These are phyloP conservation scores for Geothlypis trichas DNA, from an alignment of 2,113 vertebrate genomes.

Conservation along the genomic window DNA sequence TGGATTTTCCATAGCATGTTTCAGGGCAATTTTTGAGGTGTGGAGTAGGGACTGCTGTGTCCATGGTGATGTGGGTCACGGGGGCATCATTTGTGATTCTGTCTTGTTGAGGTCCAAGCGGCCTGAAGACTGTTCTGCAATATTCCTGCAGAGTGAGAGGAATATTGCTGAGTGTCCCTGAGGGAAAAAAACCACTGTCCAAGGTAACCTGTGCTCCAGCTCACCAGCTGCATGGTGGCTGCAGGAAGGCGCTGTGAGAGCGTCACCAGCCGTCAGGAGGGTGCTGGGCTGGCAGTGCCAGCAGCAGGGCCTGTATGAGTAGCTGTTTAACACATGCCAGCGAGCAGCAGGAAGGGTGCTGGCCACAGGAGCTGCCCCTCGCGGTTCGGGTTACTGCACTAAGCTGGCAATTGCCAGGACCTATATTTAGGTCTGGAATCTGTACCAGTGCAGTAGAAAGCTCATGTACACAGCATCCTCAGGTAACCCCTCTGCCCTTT, in stretches of 20 bases:
- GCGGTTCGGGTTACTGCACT: neutral
- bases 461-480: neutral
- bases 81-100: neutral
- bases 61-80: rapidly evolving
- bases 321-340: neutral
- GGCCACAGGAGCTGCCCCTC: neutral
- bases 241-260: neutral
- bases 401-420: neutral
- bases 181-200: rapidly evolving
- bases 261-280: neutral
- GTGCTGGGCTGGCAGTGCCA: neutral
- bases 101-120: neutral
- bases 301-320: neutral
- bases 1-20: neutral
- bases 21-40: neutral
- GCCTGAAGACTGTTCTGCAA: neutral
- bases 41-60: neutral
- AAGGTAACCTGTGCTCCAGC: neutral
- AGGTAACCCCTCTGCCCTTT: neutral
- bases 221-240: rapidly evolving
- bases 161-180: rapidly evolving
- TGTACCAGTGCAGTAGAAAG: conserved; percentile 24
- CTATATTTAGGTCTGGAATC: conserved; percentile 51
- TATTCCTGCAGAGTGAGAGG: neutral
- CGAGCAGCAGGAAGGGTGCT: neutral